Conservation (phyloP, 2,113 vertebrate species). For the Hymenochirus boettgeri region DNA sequence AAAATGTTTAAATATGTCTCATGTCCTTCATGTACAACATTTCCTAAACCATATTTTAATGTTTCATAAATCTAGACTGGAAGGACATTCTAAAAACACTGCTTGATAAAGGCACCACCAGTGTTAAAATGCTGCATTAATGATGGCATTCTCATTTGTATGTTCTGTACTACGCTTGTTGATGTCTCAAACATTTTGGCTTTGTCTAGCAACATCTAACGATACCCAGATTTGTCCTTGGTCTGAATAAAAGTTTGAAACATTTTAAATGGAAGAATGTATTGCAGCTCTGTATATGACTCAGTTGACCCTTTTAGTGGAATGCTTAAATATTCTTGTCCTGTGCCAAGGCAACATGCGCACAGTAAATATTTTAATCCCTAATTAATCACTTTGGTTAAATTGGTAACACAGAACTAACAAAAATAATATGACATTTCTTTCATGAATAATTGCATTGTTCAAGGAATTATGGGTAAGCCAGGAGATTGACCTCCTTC, state of each 20-base stretch:
- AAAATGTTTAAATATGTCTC: too few species aligned
- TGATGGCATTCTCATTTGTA: too few species aligned
- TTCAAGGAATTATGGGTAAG: conserved; percentile 77
- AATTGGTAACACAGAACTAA: conserved; percentile 82
- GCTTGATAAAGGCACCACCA: too few species aligned
- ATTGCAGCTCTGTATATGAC: conserved; percentile 69
- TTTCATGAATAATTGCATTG: conserved; percentile 81
- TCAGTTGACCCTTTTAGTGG: conserved; percentile 76
- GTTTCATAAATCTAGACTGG: too few species aligned
- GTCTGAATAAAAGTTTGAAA: conserved; percentile 49
- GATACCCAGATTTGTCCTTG: conserved; percentile 17
- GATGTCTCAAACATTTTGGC: too few species aligned
- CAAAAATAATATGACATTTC: conserved; percentile 82
- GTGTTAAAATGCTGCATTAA: too few species aligned
- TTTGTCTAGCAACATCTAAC: neutral
- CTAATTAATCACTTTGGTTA: conserved; percentile 84
- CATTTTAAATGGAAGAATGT: conserved; percentile 62
- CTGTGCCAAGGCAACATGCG: conserved; percentile 76
- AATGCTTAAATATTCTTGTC: conserved; percentile 76
- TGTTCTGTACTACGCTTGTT: too few species aligned
- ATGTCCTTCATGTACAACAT: too few species aligned
- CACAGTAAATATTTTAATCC: conserved; percentile 86
- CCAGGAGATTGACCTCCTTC: conserved; percentile 73
- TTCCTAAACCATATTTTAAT: too few species aligned
- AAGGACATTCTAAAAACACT: too few species aligned